These are phyloP conservation scores for Epizoanthus ramosus DNA, from an alignment of 92 coral and sea anemone species.

Conservation along the genomic window DNA sequence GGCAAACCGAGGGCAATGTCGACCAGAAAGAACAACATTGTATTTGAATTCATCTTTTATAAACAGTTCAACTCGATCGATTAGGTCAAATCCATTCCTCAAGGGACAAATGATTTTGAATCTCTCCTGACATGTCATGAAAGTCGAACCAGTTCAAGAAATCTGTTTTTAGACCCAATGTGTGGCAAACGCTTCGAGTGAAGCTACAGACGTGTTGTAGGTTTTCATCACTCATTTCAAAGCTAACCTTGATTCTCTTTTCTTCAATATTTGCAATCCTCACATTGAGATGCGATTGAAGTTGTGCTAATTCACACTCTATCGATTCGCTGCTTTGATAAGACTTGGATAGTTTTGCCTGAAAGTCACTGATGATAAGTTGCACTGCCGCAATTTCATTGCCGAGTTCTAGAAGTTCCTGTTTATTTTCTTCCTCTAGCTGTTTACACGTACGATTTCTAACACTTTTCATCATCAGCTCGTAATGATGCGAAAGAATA, in stretches of 20 bases:
- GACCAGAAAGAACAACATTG: constrained; percentile 27
- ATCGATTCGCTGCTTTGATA: constrained; percentile 10
- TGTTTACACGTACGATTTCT: background rate
- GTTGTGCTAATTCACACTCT: constrained; percentile 5
- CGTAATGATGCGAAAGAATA: constrained; percentile 14
- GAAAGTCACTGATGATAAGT: constrained; percentile 7
- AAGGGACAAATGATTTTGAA: constrained; percentile 32
- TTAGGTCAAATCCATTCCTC: constrained; percentile 50
- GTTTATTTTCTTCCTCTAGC: background rate
- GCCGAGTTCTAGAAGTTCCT: background rate
- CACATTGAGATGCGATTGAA: constrained; percentile 2
- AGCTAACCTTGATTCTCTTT: constrained; percentile 6
- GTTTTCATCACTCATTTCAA: constrained; percentile 6
- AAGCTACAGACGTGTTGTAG: background rate
- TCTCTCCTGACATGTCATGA: constrained; percentile 31
- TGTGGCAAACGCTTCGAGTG: constrained; percentile 27
- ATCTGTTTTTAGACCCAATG: constrained; percentile 52
- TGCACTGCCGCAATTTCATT: constrained; percentile 21
- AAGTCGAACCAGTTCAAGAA: constrained; percentile 43
- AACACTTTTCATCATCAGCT: background rate
- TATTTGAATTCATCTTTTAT: constrained; percentile 50
- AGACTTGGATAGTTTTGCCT: background rate
- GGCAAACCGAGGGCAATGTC: constrained; percentile 14
- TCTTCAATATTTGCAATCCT: background rate
- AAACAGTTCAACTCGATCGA: constrained; percentile 48